Evolutionary conservation across 2,797 vertebrate species (phyloP).

Genomic region (Pangasius mekongensis): DNA sequence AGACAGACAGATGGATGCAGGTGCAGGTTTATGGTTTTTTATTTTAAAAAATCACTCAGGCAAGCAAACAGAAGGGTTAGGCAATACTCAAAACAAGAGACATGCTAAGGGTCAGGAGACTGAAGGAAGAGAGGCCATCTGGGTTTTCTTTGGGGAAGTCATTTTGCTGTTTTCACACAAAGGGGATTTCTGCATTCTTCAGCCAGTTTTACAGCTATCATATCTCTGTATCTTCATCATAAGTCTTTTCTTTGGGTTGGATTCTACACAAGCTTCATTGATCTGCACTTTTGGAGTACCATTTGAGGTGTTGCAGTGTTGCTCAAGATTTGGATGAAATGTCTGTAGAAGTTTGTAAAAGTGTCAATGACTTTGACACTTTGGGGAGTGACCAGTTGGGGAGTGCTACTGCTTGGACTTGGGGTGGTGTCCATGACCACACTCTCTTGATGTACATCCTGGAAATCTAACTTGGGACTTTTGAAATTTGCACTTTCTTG

Average conservation of each 20-base stretch:
- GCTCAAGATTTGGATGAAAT: background rate
- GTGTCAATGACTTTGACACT: too few species aligned
- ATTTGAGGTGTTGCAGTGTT: background rate
- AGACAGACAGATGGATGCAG: background rate
- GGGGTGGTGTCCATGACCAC: background rate
- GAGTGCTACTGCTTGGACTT: background rate
- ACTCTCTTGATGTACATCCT: background rate
- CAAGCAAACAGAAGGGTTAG: background rate
- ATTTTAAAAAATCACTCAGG: background rate
- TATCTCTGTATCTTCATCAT: background rate
- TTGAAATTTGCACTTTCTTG: background rate
- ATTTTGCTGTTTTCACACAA: too few species aligned
- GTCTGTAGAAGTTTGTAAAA: background rate
- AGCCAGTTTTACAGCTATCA: background rate
- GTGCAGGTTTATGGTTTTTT: background rate
- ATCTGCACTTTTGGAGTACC: background rate
- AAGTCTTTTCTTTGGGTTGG: background rate
- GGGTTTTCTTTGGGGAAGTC: too few species aligned
- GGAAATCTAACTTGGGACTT: background rate
- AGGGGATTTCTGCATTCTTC: too few species aligned
- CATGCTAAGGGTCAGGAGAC: background rate
- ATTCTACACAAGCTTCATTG: background rate
- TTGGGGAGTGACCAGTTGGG: background rate
- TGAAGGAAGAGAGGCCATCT: background rate
- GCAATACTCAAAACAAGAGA: background rate